Conservation (phyloP, 2,888 invertebrate genomes). For the Tipula helvola region DNA sequence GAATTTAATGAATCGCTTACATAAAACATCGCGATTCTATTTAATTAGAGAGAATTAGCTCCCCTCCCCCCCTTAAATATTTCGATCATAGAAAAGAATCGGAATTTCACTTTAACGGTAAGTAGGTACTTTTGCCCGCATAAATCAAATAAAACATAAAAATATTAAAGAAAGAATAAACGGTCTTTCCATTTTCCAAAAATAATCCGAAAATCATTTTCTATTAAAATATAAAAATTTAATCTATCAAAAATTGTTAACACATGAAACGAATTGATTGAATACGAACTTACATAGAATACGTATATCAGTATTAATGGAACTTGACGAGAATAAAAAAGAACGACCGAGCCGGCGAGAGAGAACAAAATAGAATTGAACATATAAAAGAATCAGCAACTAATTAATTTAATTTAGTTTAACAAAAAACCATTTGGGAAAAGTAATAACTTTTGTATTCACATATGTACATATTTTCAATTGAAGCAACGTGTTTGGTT, state of each 20-base stretch:
- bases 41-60: no score
- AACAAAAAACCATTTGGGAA: background rate
- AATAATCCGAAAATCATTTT: background rate
- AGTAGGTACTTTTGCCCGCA: no score
- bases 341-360: background rate
- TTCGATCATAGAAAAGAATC: no score
- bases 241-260: background rate
- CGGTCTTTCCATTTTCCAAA: background rate
- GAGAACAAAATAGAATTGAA: background rate
- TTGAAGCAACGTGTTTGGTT: background rate
- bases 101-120: no score
- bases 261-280: background rate
- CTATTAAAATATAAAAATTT: background rate
- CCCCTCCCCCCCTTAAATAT: no score
- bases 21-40: no score
- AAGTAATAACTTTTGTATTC: background rate
- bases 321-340: background rate
- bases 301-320: no score
- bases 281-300: no score
- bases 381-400: background rate
- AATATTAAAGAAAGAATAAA: no score
- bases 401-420: background rate
- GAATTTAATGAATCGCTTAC: no score
- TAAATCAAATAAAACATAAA: no score
- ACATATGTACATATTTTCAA: background rate